phyloP scores from a whole-genome alignment of 2,113 vertebrate species.

The Electrona antarctica region DNA sequence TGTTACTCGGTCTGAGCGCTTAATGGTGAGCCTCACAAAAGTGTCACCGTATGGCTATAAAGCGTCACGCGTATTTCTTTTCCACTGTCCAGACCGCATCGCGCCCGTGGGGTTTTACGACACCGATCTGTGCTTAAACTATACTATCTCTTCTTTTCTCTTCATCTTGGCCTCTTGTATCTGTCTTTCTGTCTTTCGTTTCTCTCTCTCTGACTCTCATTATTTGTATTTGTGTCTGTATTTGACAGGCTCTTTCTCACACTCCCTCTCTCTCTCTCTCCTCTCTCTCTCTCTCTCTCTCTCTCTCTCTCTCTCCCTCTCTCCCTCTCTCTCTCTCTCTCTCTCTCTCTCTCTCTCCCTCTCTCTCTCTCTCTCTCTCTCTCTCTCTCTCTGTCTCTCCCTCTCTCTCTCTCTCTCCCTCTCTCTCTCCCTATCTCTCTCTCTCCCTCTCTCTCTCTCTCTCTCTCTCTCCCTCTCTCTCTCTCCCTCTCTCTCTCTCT shows the following conservation, averaged over 20 bases:
- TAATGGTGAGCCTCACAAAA: constrained; percentile 55
- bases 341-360: too few relatives aligned
- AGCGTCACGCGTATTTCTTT: constrained; percentile 3
- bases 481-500: neutral
- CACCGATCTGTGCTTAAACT: neutral
- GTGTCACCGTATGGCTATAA: constrained; percentile 40
- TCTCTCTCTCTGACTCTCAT: neutral
- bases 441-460: too few relatives aligned
- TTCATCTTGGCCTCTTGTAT: constrained; percentile 17
- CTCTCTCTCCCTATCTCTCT: too few relatives aligned
- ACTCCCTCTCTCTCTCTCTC: neutral
- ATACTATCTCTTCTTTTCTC: constrained; percentile 34
- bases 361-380: neutral
- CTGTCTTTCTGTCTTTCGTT: constrained; percentile 3
- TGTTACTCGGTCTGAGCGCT: constrained; percentile 35
- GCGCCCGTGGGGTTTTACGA: too few relatives aligned
- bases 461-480: too few relatives aligned
- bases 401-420: neutral
- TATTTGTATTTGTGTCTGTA: too few relatives aligned
- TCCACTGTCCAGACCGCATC: too few relatives aligned
- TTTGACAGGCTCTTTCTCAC: neutral
- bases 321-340: too few relatives aligned
- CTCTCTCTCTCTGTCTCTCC: neutral
- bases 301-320: neutral
- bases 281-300: too few relatives aligned